Evolutionary conservation across 2,888 invertebrate species (phyloP), one percentile per base, ranked within the genome.

Genomic region (Hemaris fuciformis): DNA sequence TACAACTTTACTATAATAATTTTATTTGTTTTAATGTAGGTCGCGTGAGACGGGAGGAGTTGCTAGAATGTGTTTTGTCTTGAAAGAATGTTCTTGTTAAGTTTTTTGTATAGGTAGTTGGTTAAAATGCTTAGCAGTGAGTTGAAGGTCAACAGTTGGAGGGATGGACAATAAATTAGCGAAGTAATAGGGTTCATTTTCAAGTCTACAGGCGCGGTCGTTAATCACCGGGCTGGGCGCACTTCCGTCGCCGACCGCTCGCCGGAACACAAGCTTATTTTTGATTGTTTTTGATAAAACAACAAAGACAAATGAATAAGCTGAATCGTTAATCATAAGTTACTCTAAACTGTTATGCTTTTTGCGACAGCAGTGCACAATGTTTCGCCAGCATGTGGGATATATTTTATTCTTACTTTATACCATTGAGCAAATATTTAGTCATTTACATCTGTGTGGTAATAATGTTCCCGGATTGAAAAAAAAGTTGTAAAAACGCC

Each of bases 281-380:
- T 83, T 85, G 86, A 90, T 91, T 89, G 89, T 90, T 91, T 91
- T 87, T 88, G 86, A 90, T 89, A 89, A 89, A 87, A 86, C 82
- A 87, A 88, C 88, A 86, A 84, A 85, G 83, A 87, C 84, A 81
- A 84, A 87, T 85, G 81, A 87, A 86, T 84, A 84, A 81, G 77
- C 75, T 66, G 76, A 80, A 83, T 84, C 85, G 83, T 88, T 87
- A 84, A 85, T 89, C 85, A 85, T 83, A 77, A 79, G 75, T 75
- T 72, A 74, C 76, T 81, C 84, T 84, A 82, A 81, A 83, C 78
- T 76, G 75, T 75, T 74, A 71, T 78, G 83, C 10, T 53, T 18
- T 27, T 20, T 18, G 18, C 27, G 10, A 18, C 8, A 8, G 18
- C 18, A 10, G 10, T 31, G 18, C 31, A 53, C 27, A 46, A 46